Conservation (phyloP, 1,140 invertebrate genomes). For the Lithobius niger region DNA sequence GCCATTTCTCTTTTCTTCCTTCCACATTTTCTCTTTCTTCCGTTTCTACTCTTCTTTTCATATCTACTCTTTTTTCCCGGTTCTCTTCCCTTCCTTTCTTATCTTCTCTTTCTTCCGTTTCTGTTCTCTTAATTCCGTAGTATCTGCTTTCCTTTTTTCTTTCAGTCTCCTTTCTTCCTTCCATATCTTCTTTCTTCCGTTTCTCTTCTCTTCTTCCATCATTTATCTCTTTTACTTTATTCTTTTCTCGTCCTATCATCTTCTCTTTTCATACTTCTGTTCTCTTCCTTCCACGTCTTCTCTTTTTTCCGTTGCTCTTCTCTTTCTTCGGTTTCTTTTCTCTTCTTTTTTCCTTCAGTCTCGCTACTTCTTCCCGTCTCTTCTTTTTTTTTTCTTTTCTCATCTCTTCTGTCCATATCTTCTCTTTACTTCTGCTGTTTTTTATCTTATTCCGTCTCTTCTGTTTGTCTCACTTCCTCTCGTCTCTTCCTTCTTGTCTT, state of each 20-base stretch:
- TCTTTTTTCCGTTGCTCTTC: not conserved
- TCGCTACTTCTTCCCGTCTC: not conserved
- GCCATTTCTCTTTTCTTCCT: too few species aligned
- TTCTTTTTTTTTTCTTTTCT: not conserved
- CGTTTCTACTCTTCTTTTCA: too few species aligned
- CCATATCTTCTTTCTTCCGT: not conserved
- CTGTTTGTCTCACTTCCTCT: not conserved
- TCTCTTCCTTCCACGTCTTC: not conserved
- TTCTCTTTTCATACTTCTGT: not conserved
- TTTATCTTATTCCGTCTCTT: too few species aligned
- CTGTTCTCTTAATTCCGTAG: not conserved
- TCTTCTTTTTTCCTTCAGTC: not conserved
- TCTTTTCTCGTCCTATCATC: not conserved
- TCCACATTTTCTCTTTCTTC: too few species aligned
- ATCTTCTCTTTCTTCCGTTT: conserved; percentile 1
- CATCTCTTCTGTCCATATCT: not conserved
- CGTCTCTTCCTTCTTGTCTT: too few species aligned
- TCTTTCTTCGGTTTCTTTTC: too few species aligned
- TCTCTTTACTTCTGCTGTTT: too few species aligned
- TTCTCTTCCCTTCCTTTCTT: too few species aligned
- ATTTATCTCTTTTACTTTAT: too few species aligned
- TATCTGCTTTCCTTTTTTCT: not conserved
- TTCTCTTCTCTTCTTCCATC: conserved; percentile 1
- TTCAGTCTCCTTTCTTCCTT: not conserved
- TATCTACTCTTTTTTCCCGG: not conserved